These are phyloP conservation scores for Musca domestica DNA, from an alignment of 1,140 invertebrate species.

Conservation along the genomic window DNA sequence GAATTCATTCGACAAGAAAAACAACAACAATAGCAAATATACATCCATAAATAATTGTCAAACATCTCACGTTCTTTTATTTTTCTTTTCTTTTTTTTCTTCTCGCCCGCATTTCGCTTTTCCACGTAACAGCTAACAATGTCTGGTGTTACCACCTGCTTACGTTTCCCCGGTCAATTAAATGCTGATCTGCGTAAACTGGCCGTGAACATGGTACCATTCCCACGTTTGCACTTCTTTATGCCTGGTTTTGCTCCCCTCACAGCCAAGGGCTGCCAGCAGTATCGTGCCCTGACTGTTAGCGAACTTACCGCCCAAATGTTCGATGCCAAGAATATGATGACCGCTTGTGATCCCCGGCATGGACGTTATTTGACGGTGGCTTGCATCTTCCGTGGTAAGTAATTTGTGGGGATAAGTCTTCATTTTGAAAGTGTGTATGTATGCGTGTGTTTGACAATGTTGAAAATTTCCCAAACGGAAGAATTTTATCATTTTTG, in stretches of 20 bases:
- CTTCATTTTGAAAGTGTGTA: neutral
- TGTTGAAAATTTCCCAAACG: too few species aligned
- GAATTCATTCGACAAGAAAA: too few species aligned
- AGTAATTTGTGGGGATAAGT: slow-evolving; percentile 25
- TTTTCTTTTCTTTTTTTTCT: neutral
- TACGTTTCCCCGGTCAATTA: slow-evolving; percentile 78
- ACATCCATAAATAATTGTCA: neutral
- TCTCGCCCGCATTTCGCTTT: too few species aligned
- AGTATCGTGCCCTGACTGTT: slow-evolving; percentile 82
- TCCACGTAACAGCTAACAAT: slow-evolving; percentile 60
- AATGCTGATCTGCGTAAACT: slow-evolving; percentile 92
- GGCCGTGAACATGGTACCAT: slow-evolving; percentile 97
- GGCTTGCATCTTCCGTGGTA: slow-evolving; percentile 89
- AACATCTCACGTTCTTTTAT: neutral
- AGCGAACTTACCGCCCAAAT: slow-evolving; percentile 88
- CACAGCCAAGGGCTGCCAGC: slow-evolving; percentile 81
- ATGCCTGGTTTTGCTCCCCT: slow-evolving; percentile 95
- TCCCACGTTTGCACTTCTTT: slow-evolving; percentile 95
- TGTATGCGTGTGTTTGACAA: too few species aligned
- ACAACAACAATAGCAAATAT: too few species aligned
- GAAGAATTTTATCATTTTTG: neutral
- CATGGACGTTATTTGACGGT: slow-evolving; percentile 92
- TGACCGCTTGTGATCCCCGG: slow-evolving; percentile 93
- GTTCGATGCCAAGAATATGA: slow-evolving; percentile 91
- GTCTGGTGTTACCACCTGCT: slow-evolving; percentile 87